Conservation (phyloP, 1,140 invertebrate genomes). For the Calephelis virginiensis region DNA sequence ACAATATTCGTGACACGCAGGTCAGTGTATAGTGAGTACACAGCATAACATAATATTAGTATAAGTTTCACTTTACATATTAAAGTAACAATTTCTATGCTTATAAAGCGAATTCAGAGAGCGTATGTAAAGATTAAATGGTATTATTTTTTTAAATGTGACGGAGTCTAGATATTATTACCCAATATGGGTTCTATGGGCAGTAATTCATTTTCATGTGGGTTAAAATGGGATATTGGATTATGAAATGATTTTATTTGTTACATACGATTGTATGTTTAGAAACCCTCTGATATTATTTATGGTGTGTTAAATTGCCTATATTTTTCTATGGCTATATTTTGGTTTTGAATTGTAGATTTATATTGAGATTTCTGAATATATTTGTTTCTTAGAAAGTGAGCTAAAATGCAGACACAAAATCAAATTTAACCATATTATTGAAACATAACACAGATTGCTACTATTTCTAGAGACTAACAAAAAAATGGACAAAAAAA, state of each 20-base stretch:
- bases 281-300: constrained; percentile 1
- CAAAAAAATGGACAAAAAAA: too few species aligned
- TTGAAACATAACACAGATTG: too few species aligned
- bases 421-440: too few species aligned
- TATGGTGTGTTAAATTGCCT: background rate
- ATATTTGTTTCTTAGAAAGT: background rate
- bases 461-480: too few species aligned
- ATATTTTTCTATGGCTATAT: background rate
- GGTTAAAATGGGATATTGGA: background rate
- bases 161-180: constrained; percentile 6
- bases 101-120: constrained; percentile 35
- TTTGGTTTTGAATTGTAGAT: background rate
- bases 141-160: constrained; percentile 24
- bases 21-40: background rate
- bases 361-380: background rate
- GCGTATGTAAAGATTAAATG: constrained; percentile 23
- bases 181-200: background rate
- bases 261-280: background rate
- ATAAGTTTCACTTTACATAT: constrained; percentile 43
- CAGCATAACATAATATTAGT: background rate
- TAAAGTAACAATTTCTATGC: constrained; percentile 36
- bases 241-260: constrained; percentile 1
- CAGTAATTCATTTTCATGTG: background rate
- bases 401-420: too few species aligned
- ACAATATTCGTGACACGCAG: background rate